Evolutionary conservation across 2,888 invertebrate genomes (phyloP).

Genomic region (Magallana nippona): DNA sequence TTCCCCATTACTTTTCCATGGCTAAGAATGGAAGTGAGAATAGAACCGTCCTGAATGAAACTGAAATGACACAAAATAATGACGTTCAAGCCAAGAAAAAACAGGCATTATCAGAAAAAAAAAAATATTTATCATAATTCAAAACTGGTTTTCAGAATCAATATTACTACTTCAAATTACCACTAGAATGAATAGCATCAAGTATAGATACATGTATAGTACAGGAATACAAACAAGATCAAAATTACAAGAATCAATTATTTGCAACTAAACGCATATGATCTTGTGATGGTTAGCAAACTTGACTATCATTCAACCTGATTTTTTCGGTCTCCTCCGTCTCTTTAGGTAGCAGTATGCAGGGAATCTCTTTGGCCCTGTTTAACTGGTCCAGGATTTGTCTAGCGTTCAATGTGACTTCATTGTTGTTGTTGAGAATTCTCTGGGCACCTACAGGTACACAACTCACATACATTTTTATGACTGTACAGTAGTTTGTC

Average conservation of each 20-base stretch:
- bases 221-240: no score
- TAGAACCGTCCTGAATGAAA: constrained; percentile 51
- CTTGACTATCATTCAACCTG: constrained; percentile 43
- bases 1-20: constrained; percentile 55
- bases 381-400: constrained; percentile 67
- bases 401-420: constrained; percentile 69
- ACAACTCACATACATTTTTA: background rate
- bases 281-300: background rate
- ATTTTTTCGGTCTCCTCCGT: constrained; percentile 51
- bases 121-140: no score
- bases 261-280: background rate
- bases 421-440: constrained; percentile 65
- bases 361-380: constrained; percentile 65
- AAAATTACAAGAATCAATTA: background rate
- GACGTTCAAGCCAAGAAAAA: no score
- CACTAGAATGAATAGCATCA: no score
- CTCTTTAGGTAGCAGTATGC: constrained; percentile 59
- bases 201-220: no score
- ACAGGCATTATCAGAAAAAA: no score
- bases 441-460: constrained; percentile 64
- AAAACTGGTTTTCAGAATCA: no score
- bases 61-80: constrained; percentile 46
- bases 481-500: background rate
- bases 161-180: no score
- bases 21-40: constrained; percentile 44